These are phyloP conservation scores for Napeogenes sylphis DNA, from an alignment of 2,888 invertebrate genomes.

Conservation along the genomic window DNA sequence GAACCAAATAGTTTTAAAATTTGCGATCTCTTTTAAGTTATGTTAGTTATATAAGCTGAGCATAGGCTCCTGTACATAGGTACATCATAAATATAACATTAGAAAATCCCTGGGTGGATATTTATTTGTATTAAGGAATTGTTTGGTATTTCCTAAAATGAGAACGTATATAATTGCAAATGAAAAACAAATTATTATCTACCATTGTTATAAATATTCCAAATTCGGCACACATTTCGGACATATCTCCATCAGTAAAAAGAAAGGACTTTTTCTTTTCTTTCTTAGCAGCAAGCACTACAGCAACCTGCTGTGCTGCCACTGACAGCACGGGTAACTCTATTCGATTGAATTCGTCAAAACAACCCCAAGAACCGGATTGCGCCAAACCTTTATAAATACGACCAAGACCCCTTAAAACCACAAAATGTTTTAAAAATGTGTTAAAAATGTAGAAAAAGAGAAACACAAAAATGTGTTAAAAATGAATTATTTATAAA, in stretches of 20 bases:
- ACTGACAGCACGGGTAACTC: slow-evolving; percentile 92
- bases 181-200: slow-evolving; percentile 2
- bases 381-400: slow-evolving; percentile 97
- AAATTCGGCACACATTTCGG: slow-evolving; percentile 96
- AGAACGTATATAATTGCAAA: background rate
- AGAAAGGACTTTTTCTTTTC: slow-evolving; percentile 94
- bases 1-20: background rate
- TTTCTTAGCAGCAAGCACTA: slow-evolving; percentile 93
- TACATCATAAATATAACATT: background rate
- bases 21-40: background rate
- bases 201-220: slow-evolving; percentile 99
- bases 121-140: no score
- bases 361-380: slow-evolving; percentile 98
- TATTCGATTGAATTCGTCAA: slow-evolving; percentile 97
- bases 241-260: slow-evolving; percentile 95
- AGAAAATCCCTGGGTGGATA: no score
- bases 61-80: no score
- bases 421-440: slow-evolving; percentile 2
- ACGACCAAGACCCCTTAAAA: slow-evolving; percentile 88
- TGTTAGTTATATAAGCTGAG: no score
- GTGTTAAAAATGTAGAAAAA: background rate
- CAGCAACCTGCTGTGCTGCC: slow-evolving; percentile 97
- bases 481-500: no score
- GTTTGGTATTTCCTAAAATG: no score
- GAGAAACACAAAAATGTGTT: no score